Evolutionary conservation across 2,888 invertebrate species (phyloP), one percentile per base, ranked within the genome.

Genomic region (Pelosia muscerda): DNA sequence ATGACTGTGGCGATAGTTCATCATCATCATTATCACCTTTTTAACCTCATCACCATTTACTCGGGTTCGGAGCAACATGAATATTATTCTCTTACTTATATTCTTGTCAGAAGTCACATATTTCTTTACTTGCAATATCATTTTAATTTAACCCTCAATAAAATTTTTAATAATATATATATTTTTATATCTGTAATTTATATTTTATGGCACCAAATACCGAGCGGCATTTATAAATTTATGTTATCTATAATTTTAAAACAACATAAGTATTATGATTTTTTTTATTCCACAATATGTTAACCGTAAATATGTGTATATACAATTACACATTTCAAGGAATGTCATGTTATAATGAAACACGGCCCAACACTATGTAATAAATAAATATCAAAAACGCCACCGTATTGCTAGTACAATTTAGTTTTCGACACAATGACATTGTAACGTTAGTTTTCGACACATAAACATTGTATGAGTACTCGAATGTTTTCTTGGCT

Each of bases 381-480:
- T 55, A 22, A 55, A 49, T 49, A n/a, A 25, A 55, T 55, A 25
- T 55, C 13, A 55, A 55, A 15, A 55, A 13, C 15, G 26, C 25
- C 15, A 26, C 8, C 19, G 49, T 49, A n/a, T 19, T 49, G 49
- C n/a, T 49, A n/a, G 49, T 49, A 49, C n/a, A n/a, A 49, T 49
- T 49, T n/a, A 49, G 55, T 25, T 55, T 55, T 55, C 55, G 55
- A 55, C 55, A 55, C 55, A 55, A 55, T 55, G 25, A 55, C 25
- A 55, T 13, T 55, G 54, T 23, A 54, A 13, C 13, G 23, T 55
- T 11, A 25, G 55, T 25, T 55, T 25, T 25, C 25, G 23, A 15
- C 25, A 25, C 25, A 55, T 25, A 15, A 25, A 55, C 15, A 23
- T 54, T 25, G 2, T 15, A 25, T 25, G 13, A 6, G 13, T 55